Base-by-base conservation (phyloP, 2,797 vertebrate genomes). In the Syngnathus rostellatus region DNA sequence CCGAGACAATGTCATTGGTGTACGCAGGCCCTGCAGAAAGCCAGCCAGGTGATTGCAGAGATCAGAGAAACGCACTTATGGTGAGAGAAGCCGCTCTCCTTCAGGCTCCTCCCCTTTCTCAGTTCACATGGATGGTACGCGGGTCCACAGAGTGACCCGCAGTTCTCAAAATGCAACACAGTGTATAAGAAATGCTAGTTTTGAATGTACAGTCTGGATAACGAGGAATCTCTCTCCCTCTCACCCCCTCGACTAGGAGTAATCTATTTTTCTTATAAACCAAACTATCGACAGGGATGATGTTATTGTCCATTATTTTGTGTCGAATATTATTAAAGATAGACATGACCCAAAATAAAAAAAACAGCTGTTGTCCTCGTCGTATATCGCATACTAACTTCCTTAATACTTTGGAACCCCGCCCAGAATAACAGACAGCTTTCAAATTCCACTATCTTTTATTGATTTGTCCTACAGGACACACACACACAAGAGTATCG, bases 51-150 rank as follows among this genome's bases (percentile, higher is more conserved):
- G 81, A 98, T 99, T 61, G 96, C 96, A 48, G 97, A 99, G 87
- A 97, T 99, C 77, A 90, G 96, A 78, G 97, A 99, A 88, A 98
- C 95, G 23, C 97, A 99, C 83, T 81, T 99, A 79, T 99, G 97
- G 97, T 99, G 93, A 98, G 86, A 77, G 64, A 1, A 39, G 50
- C 45, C 31, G 21, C 53, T 25, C 21, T 6, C 10, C 23, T 55
- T 55, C 53, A 60, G 62, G n/a, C 67, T 67, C 46, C 19, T 65
- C 74, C 74, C 64, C 68, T 65, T 53, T 62, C 67, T 64, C 76
- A 70, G 65, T 62, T 57, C 61, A 39, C 46, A 51, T 31, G 17
- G 45, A n/a, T 7, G 25, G 11, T 25, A 25, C 5, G 5, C 38
- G 12, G 46, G 39, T 41, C 21, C 54, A 65, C 1, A 31, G 37